Base-by-base conservation (phyloP, 2,113 vertebrate genomes). In the Takifugu flavidus region DNA sequence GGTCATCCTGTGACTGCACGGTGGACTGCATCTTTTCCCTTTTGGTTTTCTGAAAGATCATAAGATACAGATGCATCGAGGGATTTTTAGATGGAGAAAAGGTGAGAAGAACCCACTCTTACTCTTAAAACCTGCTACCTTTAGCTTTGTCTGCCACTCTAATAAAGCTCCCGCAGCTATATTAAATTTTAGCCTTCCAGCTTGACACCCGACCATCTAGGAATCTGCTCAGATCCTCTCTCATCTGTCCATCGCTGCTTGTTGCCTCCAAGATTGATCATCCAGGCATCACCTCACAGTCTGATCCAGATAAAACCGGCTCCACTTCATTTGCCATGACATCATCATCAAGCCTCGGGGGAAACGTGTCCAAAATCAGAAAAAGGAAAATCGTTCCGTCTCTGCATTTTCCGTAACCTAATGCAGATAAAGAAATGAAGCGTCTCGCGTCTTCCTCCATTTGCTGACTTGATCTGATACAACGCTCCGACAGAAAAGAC, bases 221-320 rank as follows among this genome's bases (percentile, higher is more conserved):
- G 72, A 73, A 56, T 3, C 65, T 55, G 62, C 52, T 56, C 70
- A 61, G 65, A 58, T 20, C 62, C 64, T 49, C 65, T 29, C 67
- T 66, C 65, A 77, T 81, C 63, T 78, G 83, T 86, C 85, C 67
- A 84, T 86, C 85, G 84, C 67, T 56, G 70, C 73, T 82, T 74
- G 83, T 86, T 82, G 82, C 53, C 56, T 57, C 62, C 13, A 3
- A 52, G 75, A 71, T 78, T 28, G 53, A 70, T 53, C 45, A 56
- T 83, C 67, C 76, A 82, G 84, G 78, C 67, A 62, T 82, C 80
- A 75, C 82, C 70, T 65, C 72, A 68, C 42, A 77, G 58, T 49
- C 29, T 5, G 50, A 57, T 43, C 68, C 14, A 62, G 56, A 55
- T 5, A 28, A 67, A 66, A 61, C 45, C 20, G 25, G 20, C 5